Base-by-base conservation (phyloP, 2,113 vertebrate genomes). In the Garra rufa region DNA sequence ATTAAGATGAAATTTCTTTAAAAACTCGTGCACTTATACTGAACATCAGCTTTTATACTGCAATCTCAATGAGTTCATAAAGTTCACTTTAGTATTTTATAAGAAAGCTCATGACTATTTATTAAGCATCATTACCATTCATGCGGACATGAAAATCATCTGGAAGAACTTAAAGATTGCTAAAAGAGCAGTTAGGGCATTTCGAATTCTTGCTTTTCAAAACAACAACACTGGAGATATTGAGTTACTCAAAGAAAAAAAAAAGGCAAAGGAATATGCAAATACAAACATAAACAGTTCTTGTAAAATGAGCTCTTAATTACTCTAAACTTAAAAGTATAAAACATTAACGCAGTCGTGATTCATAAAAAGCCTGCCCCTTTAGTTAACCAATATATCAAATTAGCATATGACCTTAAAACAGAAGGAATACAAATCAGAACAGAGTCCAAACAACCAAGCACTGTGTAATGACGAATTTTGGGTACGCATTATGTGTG, bases 381-480 rank as follows among this genome's bases (percentile, higher is more conserved):
- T 14, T 78, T 61, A 48, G 43, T 34, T 30, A 17, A 48, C 5
- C n/a, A 15, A 38, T 24, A 30, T 21, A 8, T 15, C n/a, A 19
- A 50, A 81, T 67, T 81, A 81, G 24, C 26, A 81, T 17, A 63
- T 65, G 55, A 63, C 73, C 73, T 76, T 76, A 30, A 50, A 76
- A 52, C 4, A 15, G 46, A 52, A 30, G 9, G 44, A 76, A 48
- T 76, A 76, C 46, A 76, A 48, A 76, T 30, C 44, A 44, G 30
- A 21, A 26, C 21, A 61, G 1, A 5, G 19, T 50, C 50, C 48
- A 57, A 79, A 61, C 76, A 79, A 17, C 76, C 38, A 79, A 21
- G 41, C 17, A 48, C 57, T 28, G 43, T 46, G 26, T 13, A 65
- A 65, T 28, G 11, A 65, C 15, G 11, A 65, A 80, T 46, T 80